Conservation (phyloP, 2,888 invertebrate species). For the Tetragonula carbonaria region DNA sequence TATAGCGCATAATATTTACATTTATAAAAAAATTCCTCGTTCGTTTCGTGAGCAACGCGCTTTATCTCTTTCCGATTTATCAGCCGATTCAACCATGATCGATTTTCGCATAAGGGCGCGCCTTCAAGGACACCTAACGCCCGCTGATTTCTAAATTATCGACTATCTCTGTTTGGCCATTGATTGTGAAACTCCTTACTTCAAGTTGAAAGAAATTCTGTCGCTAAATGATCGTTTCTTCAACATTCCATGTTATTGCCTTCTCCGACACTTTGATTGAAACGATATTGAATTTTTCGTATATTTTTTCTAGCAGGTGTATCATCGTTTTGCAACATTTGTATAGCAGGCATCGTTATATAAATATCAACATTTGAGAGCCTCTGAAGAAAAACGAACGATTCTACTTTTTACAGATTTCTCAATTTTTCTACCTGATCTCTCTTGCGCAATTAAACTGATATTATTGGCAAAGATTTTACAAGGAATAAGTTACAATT, state of each 20-base stretch:
- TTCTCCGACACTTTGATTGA: not conserved
- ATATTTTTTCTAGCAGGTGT: not conserved
- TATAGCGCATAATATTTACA: too few species aligned
- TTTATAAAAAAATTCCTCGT: too few species aligned
- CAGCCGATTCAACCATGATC: not conserved
- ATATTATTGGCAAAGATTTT: too few species aligned
- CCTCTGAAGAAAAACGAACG: not conserved
- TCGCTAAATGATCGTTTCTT: conserved; percentile 16
- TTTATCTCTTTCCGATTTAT: not conserved
- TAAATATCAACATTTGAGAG: not conserved
- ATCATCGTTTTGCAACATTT: not conserved
- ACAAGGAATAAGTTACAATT: too few species aligned
- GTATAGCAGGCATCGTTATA: not conserved
- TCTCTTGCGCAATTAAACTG: not conserved
- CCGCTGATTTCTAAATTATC: conserved; percentile 54
- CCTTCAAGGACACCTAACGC: conserved; percentile 25
- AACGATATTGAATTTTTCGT: not conserved
- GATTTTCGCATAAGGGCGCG: conserved; percentile 20
- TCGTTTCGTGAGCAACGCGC: not conserved
- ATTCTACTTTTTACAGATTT: not conserved
- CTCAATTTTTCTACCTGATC: fast-evolving
- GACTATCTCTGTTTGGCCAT: conserved; percentile 11
- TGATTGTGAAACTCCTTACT: conserved; percentile 33
- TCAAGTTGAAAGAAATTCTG: conserved; percentile 24
- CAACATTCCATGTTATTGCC: not conserved